phyloP scores from a whole-genome alignment of 2,797 vertebrate species.

The Poecilia velifera region DNA sequence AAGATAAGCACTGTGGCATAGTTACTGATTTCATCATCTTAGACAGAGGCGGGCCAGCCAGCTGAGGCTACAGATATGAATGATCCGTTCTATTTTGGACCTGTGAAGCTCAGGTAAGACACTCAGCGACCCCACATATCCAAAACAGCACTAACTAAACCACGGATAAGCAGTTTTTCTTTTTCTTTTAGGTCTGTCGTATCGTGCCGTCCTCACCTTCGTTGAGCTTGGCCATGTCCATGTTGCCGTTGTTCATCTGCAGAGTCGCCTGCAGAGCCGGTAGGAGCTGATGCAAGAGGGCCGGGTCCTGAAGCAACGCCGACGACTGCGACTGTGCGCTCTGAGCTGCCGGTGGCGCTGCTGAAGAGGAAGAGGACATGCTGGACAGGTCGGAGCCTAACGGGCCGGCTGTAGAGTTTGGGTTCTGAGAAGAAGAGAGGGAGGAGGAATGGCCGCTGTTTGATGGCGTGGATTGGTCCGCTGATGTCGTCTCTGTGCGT shows the following conservation, averaged over 20 bases:
- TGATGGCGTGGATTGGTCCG: constrained; percentile 88
- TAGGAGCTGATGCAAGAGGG: constrained; percentile 94
- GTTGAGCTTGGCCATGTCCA: constrained; percentile 98
- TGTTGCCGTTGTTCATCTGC: constrained; percentile 97
- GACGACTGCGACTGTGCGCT: constrained; percentile 83
- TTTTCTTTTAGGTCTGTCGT: too few relatives aligned
- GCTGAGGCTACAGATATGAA: neutral
- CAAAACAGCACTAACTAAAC: neutral
- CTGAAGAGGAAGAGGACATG: constrained; percentile 76
- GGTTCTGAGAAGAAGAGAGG: constrained; percentile 86
- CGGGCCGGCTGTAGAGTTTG: constrained; percentile 64
- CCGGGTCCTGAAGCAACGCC: constrained; percentile 96
- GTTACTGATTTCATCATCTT: neutral
- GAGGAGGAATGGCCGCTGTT: constrained; percentile 83
- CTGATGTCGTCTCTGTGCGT: constrained; percentile 87
- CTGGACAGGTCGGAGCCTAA: constrained; percentile 82
- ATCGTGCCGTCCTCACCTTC: constrained; percentile 85
- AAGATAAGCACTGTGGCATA: neutral
- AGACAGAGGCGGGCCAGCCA: neutral
- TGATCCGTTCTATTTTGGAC: neutral
- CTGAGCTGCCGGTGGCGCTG: constrained; percentile 84
- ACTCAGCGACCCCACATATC: neutral
- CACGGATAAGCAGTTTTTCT: neutral
- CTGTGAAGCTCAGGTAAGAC: neutral
- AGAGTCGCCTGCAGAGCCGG: constrained; percentile 96